A percentile compares a stretch with the other conserved stretches of the same genome.
Conservation (phyloP, 2,888 invertebrate species). For the Panopea generosa region DNA sequence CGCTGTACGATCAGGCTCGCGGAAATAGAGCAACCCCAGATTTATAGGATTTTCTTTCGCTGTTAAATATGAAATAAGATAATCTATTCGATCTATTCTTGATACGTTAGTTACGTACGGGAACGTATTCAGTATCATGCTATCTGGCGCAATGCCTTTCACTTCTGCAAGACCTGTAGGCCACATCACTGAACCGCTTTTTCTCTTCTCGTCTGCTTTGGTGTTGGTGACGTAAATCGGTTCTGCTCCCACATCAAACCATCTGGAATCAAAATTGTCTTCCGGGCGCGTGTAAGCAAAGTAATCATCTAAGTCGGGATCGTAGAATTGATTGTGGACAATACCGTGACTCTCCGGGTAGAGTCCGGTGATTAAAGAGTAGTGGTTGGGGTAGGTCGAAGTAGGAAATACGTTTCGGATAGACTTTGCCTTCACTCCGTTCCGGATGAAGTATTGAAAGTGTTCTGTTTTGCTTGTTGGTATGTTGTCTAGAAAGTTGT, state of each 20-base stretch:
- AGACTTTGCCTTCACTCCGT: slow-evolving; percentile 88
- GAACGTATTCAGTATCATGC: slow-evolving; percentile 56
- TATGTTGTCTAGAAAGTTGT: slow-evolving; percentile 88
- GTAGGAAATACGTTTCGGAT: slow-evolving; percentile 85
- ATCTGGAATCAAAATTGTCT: slow-evolving; percentile 84
- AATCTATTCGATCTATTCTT: slow-evolving; percentile 70
- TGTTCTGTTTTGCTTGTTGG: slow-evolving; percentile 86
- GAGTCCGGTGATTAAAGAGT: slow-evolving; percentile 88
- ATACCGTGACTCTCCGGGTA: slow-evolving; percentile 90
- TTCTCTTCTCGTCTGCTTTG: slow-evolving; percentile 87
- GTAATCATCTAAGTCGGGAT: slow-evolving; percentile 83
- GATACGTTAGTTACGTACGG: slow-evolving; percentile 84
- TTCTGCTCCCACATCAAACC: slow-evolving; percentile 84
- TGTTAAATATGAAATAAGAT: slow-evolving; percentile 76
- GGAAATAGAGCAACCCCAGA: slow-evolving; percentile 89
- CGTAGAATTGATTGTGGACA: slow-evolving; percentile 88
- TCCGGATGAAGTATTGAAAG: slow-evolving; percentile 87
- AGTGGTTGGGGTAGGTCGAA: slow-evolving; percentile 91
- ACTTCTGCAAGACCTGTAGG: slow-evolving; percentile 88
- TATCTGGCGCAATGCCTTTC: slow-evolving; percentile 73
- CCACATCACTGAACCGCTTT: slow-evolving; percentile 90
- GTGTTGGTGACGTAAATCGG: slow-evolving; percentile 84
- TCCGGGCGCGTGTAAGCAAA: slow-evolving; percentile 42
- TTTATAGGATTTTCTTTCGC: slow-evolving; percentile 88
- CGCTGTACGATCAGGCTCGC: slow-evolving; percentile 89